phyloP scores from a whole-genome alignment of 2,113 vertebrate genomes.

The Pelecanus crispus region DNA sequence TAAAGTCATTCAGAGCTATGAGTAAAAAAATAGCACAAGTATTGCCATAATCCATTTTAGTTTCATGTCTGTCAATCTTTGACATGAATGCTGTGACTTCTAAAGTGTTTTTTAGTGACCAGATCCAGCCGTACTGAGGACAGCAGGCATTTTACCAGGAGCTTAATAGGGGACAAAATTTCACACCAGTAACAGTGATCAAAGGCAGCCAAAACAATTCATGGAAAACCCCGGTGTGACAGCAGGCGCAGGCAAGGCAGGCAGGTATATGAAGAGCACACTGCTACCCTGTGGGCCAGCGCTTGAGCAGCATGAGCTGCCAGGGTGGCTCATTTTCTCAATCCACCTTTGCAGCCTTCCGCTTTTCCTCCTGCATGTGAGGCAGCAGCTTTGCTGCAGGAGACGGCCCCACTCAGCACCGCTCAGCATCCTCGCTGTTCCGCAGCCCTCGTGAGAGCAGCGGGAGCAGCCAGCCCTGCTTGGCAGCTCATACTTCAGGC shows the following conservation, averaged over 20 bases:
- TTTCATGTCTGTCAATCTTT: background rate
- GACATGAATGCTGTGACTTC: background rate
- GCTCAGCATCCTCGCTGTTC: fast-evolving
- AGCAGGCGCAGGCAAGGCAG: background rate
- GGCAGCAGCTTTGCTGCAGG: background rate
- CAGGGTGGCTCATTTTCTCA: background rate
- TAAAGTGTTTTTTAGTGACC: background rate
- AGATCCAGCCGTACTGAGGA: background rate
- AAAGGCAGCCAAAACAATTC: background rate
- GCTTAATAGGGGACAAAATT: background rate
- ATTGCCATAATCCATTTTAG: background rate
- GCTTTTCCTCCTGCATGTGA: background rate
- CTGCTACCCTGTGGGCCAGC: background rate
- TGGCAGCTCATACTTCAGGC: background rate
- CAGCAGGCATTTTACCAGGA: background rate
- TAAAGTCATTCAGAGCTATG: background rate
- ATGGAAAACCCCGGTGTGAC: background rate
- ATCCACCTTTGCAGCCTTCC: background rate
- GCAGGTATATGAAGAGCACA: background rate
- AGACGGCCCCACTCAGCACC: background rate
- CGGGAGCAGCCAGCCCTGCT: background rate
- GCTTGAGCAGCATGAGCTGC: background rate
- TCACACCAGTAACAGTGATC: background rate
- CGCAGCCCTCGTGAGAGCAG: fast-evolving
- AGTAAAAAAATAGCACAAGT: background rate